These are phyloP conservation scores for Paelopatides confundens DNA, from an alignment of 53 echinoderm and acorn worm species.

Conservation along the genomic window DNA sequence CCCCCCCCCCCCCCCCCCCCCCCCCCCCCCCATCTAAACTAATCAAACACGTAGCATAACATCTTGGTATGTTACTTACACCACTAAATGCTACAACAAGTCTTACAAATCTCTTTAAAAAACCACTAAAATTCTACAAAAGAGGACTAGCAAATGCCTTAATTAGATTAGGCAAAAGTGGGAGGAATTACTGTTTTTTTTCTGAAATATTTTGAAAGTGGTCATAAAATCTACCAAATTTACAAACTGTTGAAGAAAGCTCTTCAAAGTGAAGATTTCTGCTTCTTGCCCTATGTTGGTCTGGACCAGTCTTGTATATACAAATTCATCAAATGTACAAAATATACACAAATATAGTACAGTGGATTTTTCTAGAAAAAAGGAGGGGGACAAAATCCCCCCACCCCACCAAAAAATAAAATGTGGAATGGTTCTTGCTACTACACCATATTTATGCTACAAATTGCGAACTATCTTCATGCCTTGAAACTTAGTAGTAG, in stretches of 20 bases:
- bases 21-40: too few species aligned
- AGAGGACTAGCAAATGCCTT: neutral
- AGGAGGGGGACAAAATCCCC: neutral
- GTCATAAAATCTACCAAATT: neutral
- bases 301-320: neutral
- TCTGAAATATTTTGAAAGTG: neutral
- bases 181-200: neutral
- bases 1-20: too few species aligned
- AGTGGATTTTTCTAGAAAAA: neutral
- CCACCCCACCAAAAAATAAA: too few species aligned
- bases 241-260: neutral
- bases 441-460: neutral
- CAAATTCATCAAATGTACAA: conserved; percentile 3
- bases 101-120: neutral
- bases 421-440: neutral
- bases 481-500: neutral
- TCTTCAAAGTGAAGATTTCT: neutral
- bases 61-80: too few species aligned
- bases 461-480: neutral
- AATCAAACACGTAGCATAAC: too few species aligned
- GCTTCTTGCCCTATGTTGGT: neutral
- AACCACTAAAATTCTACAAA: neutral
- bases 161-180: neutral
- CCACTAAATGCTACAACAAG: neutral
- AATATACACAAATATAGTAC: neutral